These are phyloP conservation scores for Oncorhynchus kisutch DNA, from an alignment of 2,113 vertebrate species.

Conservation along the genomic window DNA sequence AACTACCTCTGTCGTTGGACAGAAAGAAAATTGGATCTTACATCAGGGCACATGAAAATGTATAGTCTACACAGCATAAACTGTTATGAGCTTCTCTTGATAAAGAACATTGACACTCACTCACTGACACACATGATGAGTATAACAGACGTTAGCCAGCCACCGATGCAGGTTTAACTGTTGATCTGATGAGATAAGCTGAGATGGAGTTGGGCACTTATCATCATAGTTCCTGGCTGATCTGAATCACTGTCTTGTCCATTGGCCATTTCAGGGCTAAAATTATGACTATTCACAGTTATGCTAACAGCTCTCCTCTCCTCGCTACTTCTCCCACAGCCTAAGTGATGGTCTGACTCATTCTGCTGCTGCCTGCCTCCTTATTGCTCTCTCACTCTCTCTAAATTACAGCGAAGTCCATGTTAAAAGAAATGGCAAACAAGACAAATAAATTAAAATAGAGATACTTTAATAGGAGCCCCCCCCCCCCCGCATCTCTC, in stretches of 20 bases:
- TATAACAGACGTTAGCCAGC: background rate
- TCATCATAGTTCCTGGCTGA: conserved; percentile 15
- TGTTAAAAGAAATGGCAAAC: no score
- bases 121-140: background rate
- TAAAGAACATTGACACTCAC: background rate
- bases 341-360: conserved; percentile 62
- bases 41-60: background rate
- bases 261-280: conserved; percentile 49
- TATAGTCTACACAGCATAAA: background rate
- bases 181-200: background rate
- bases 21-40: background rate
- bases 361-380: background rate
- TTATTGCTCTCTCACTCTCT: background rate
- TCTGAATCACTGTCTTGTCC: conserved; percentile 45
- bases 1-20: background rate
- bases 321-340: conserved; percentile 40
- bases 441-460: no score
- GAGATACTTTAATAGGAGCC: no score
- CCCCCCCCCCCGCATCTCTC: no score
- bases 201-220: conserved; percentile 25
- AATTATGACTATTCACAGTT: conserved; percentile 65
- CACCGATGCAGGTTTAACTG: background rate
- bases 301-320: conserved; percentile 51
- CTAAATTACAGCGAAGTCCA: background rate
- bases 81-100: background rate